Percentiles rank a stretch among this genome's conserved stretches.
Conservation (phyloP, 2,113 vertebrate species). For the Xyliphius kryptos region DNA sequence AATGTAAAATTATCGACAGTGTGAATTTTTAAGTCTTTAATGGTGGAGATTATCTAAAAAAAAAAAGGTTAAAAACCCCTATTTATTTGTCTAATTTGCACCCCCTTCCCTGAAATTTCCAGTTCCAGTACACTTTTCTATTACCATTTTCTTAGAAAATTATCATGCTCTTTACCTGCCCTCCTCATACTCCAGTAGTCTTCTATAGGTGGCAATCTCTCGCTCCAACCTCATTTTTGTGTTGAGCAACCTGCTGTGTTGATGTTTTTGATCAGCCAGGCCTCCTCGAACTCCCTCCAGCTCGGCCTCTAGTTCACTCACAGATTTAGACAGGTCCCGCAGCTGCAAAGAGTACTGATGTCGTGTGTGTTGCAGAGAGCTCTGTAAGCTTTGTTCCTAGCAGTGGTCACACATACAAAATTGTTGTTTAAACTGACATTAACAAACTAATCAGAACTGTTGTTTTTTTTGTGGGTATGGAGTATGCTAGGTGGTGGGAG, state of each 20-base stretch:
- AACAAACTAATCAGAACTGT: too few species aligned
- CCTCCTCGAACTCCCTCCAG: conserved; percentile 75
- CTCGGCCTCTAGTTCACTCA: conserved; percentile 78
- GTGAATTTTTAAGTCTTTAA: too few species aligned
- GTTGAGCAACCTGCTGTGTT: conserved; percentile 84
- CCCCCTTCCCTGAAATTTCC: too few species aligned
- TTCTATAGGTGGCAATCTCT: conserved; percentile 88
- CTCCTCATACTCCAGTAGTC: conserved; percentile 85
- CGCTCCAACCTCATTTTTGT: conserved; percentile 91
- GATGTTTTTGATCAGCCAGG: conserved; percentile 78
- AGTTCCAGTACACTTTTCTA: too few species aligned
- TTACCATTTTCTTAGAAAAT: too few species aligned
- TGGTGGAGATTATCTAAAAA: too few species aligned
- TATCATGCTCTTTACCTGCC: conserved; percentile 78
- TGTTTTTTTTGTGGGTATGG: too few species aligned
- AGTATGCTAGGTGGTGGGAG: too few species aligned
- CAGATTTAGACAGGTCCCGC: conserved; percentile 75
- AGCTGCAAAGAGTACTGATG: conserved; percentile 80
- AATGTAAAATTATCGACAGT: too few species aligned
- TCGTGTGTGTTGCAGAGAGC: conserved; percentile 75
- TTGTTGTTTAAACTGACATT: too few species aligned
- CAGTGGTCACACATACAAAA: conserved; percentile 15
- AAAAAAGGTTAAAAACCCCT: too few species aligned
- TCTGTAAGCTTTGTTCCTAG: conserved; percentile 89
- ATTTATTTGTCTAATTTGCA: too few species aligned